Conservation (phyloP, 1,140 invertebrate genomes). For the Trichogramma pretiosum region DNA sequence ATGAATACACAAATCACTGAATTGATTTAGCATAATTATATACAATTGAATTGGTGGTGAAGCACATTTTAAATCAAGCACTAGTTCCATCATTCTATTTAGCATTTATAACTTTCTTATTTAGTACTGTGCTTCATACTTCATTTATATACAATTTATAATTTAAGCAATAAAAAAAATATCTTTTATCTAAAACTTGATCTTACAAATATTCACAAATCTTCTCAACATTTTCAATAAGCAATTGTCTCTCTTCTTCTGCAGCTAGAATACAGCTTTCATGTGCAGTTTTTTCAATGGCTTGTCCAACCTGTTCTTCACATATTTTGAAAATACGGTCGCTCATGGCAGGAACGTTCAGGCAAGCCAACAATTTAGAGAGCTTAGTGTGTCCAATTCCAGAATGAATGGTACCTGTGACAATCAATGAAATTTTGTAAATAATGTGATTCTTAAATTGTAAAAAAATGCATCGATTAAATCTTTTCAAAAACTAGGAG, state of each 20-base stretch:
- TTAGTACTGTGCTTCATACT: too few relatives aligned
- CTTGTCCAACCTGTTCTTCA: constrained; percentile 9
- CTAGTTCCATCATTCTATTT: too few relatives aligned
- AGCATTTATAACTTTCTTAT: too few relatives aligned
- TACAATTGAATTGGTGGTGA: too few relatives aligned
- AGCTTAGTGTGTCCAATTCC: constrained; percentile 7
- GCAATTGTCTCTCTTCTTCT: constrained; percentile 15
- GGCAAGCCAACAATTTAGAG: constrained; percentile 16
- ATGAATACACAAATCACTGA: too few relatives aligned
- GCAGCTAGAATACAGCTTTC: constrained; percentile 16
- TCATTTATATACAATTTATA: too few relatives aligned
- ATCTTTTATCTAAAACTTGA: neutral
- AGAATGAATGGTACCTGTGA: constrained; percentile 14
- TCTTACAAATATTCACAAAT: constrained; percentile 16
- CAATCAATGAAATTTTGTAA: too few relatives aligned
- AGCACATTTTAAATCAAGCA: too few relatives aligned
- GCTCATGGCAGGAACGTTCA: constrained; percentile 8
- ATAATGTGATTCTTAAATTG: neutral
- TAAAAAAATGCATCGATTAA: too few relatives aligned
- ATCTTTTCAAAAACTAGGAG: too few relatives aligned
- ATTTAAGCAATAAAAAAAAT: too few relatives aligned
- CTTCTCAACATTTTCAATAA: constrained; percentile 13
- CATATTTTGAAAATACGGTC: constrained; percentile 8
- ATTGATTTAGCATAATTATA: too few relatives aligned
- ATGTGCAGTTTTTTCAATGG: constrained; percentile 10